phyloP scores from a whole-genome alignment of 37 sponge, comb jelly and placozoan species.

The Hormiphora californensis region DNA sequence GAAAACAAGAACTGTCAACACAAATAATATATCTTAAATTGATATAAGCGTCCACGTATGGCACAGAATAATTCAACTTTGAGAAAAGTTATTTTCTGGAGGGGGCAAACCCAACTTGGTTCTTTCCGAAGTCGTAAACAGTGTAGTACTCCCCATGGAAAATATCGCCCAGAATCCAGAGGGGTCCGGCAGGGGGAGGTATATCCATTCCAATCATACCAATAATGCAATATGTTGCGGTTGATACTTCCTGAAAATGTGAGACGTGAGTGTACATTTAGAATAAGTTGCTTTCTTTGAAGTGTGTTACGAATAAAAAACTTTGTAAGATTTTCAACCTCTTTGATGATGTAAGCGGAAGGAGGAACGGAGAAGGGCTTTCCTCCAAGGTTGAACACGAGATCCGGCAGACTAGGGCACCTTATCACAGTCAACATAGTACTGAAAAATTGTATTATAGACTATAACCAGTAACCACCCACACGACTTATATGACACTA shows the following conservation, averaged over 20 bases:
- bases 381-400: not conserved
- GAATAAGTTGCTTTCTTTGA: not conserved
- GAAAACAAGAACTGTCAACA: too few species aligned
- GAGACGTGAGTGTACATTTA: not conserved
- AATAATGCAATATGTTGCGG: not conserved
- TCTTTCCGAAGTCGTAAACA: not conserved
- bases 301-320: not conserved
- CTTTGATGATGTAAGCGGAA: not conserved
- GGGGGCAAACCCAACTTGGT: not conserved
- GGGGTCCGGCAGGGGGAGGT: not conserved
- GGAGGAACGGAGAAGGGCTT: slow-evolving; percentile 11
- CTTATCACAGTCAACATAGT: not conserved
- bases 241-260: not conserved
- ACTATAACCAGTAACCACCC: not conserved
- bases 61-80: too few species aligned
- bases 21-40: too few species aligned
- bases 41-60: too few species aligned
- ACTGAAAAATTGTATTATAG: not conserved
- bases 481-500: not conserved
- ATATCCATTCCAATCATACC: slow-evolving; percentile 17
- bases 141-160: not conserved
- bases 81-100: not conserved
- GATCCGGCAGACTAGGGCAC: not conserved
- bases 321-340: too few species aligned
- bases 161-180: slow-evolving; percentile 1